A percentile compares a stretch with the other conserved stretches of the same genome.
These are phyloP conservation scores for Prionace glauca DNA, from an alignment of 2,797 vertebrate species.

Conservation along the genomic window DNA sequence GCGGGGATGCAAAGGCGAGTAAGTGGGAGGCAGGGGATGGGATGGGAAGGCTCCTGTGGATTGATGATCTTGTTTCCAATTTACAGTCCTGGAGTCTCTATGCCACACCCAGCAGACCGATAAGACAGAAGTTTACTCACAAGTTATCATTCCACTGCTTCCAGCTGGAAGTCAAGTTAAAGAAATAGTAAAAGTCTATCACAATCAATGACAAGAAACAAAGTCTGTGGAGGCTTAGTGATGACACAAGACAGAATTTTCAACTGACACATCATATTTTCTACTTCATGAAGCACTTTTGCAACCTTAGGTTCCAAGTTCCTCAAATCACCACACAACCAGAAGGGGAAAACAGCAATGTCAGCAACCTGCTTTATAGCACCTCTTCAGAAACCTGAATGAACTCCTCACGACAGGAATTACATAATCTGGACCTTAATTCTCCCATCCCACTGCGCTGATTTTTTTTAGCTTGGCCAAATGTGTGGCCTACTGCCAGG, in stretches of 20 bases:
- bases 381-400: neutral
- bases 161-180: slow-evolving; percentile 39
- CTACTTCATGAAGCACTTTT: slow-evolving; percentile 3
- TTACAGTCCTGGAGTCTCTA: slow-evolving; percentile 45
- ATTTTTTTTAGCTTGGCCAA: neutral
- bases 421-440: neutral
- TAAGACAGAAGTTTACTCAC: slow-evolving; percentile 54
- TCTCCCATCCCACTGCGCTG: no score
- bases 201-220: slow-evolving; percentile 40
- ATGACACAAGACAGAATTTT: slow-evolving; percentile 25
- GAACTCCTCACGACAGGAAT: neutral
- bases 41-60: no score
- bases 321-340: neutral
- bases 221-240: slow-evolving; percentile 39
- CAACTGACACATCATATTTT: slow-evolving; percentile 7
- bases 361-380: neutral
- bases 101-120: slow-evolving; percentile 42
- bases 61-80: slow-evolving; percentile 51
- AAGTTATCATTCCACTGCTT: slow-evolving; percentile 44
- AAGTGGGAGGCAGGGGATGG: no score
- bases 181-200: slow-evolving; percentile 37
- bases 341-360: neutral
- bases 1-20: no score
- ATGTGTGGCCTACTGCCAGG: neutral
- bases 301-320: neutral